Percentiles rank a stretch among this genome's conserved stretches.
phyloP scores from a whole-genome alignment of 2,797 vertebrate species.

The Pangasius mekongensis region DNA sequence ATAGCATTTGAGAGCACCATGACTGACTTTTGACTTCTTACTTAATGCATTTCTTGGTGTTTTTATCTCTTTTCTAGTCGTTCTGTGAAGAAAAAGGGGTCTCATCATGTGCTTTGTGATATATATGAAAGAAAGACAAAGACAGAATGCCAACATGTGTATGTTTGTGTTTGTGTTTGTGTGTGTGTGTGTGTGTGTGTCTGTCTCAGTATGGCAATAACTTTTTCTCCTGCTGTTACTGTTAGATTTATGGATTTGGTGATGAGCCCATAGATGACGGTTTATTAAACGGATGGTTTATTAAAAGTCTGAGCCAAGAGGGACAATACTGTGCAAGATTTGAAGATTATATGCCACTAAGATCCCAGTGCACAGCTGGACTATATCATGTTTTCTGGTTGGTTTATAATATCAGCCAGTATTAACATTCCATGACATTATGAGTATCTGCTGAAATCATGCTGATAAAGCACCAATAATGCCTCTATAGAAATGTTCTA shows the following conservation, averaged over 20 bases:
- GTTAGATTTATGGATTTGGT: constrained; percentile 70
- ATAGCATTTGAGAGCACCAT: not conserved
- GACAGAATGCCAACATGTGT: not conserved
- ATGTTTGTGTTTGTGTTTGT: not conserved
- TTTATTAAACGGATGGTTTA: constrained; percentile 67
- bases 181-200: not conserved
- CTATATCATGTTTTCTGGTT: constrained; percentile 6
- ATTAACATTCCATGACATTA: not conserved
- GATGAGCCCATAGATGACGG: constrained; percentile 65
- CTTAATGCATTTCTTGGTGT: not conserved
- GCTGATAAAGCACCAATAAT: not conserved
- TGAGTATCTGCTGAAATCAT: constrained; percentile 2
- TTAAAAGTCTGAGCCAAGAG: constrained; percentile 4
- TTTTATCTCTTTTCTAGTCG: not conserved
- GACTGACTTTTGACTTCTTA: not conserved
- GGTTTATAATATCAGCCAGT: not conserved
- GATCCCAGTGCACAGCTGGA: not conserved
- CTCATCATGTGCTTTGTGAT: not conserved
- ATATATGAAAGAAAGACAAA: constrained; percentile 2
- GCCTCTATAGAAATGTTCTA: not conserved
- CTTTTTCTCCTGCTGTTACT: constrained; percentile 32
- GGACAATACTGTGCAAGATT: not conserved
- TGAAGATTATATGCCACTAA: not conserved
- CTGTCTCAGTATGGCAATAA: constrained; percentile 19
- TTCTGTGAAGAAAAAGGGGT: not conserved